These are phyloP conservation scores for Geophilus truncorum DNA, from an alignment of 2,888 invertebrate species.

Conservation along the genomic window DNA sequence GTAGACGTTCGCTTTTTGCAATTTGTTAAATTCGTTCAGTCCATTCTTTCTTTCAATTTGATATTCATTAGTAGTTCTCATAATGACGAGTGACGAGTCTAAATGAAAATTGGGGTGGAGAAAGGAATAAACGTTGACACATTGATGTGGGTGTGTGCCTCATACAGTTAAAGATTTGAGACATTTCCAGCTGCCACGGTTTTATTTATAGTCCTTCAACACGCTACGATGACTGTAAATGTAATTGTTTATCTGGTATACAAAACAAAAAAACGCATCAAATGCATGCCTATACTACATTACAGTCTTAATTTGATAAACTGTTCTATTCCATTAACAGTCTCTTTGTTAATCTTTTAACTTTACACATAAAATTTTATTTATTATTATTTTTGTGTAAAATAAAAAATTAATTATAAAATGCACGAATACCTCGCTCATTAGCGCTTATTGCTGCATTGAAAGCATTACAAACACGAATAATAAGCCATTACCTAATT, in stretches of 20 bases:
- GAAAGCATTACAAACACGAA: no score
- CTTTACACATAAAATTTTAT: not conserved
- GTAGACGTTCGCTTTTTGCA: not conserved
- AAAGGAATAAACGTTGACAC: constrained; percentile 19
- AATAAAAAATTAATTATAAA: not conserved
- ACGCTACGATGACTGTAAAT: constrained; percentile 15
- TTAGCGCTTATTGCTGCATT: no score
- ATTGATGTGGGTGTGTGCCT: constrained; percentile 17
- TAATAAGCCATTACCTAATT: no score
- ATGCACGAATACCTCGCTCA: not conserved
- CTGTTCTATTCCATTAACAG: not conserved
- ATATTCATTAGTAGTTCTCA: constrained; percentile 1
- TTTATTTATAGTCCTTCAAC: not conserved
- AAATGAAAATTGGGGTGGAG: constrained; percentile 21
- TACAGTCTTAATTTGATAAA: not conserved
- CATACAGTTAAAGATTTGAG: constrained; percentile 11
- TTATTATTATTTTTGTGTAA: not conserved
- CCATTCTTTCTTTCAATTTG: not conserved
- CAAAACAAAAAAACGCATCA: not conserved
- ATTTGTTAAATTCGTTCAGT: not conserved
- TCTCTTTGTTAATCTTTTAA: not conserved
- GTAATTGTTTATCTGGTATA: not conserved
- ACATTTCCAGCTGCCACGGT: not conserved
- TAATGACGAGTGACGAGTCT: constrained; percentile 27
- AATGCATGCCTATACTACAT: not conserved